Evolutionary conservation across 2,797 vertebrate genomes (phyloP), one percentile per base, ranked within the genome.

Genomic region (Pseudopleuronectes americanus): DNA sequence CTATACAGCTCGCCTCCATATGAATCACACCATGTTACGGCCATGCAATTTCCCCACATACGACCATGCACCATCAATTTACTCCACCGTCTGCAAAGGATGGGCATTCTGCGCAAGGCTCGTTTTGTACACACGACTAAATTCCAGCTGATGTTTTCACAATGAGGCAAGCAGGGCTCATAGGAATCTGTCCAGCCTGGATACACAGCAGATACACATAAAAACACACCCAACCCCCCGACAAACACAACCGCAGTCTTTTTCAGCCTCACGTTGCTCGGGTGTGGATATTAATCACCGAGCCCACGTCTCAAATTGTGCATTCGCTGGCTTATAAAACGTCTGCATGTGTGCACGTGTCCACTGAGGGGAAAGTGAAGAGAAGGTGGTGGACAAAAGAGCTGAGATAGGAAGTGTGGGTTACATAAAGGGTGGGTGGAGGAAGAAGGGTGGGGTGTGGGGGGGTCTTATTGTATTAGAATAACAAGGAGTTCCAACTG

Each of bases 401-500:
- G 47, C 61, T 66, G 70, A 66, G 73, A 84, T 72, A 57, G 66
- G 77, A 74, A 79, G 77, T 71, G 70, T 69, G 71, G 64, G 59
- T 57, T 62, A 54, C 71, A 74, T 68, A 62, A 45, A 57, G 57
- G 7, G 61, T 52, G 61, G 61, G 61, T 21, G 55, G 52, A 26
- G 16, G 55, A 3, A 13, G 5, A 8, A 22, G 36, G 53, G 31
- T 54, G 28, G 45, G 24, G 43, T 51, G 58, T 26, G 24, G 43
- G 54, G 58, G 52, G 26, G 43, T 54, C 41, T 74, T 55, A 69
- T 85, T 88, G 76, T 78, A 61, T 70, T 75, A 53, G 60, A 59
- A 63, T 5, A 81, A 76, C 75, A 78, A 83, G 68, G 57, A 61
- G 71, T 84, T 89, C 22, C 84, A 81, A 79, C 71, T 60, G 66